A percentile compares a stretch with the other conserved stretches of the same genome.
Conservation (phyloP, 2,113 vertebrate genomes). For the Albula glossodonta region DNA sequence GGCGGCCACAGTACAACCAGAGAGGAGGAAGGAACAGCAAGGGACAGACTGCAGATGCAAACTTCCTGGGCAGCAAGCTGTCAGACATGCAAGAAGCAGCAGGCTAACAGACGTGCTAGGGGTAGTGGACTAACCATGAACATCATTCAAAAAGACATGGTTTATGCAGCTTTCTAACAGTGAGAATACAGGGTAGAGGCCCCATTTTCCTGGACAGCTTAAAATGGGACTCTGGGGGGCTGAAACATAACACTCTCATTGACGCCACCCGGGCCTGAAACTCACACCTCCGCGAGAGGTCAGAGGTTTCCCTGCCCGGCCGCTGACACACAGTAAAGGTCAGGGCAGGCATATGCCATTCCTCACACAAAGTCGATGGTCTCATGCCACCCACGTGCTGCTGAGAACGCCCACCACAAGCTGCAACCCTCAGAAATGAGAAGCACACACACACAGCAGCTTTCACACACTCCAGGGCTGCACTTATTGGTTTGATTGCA, state of each 20-base stretch:
- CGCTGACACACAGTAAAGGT: neutral
- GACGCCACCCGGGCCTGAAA: neutral
- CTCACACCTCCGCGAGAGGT: conserved; percentile 6
- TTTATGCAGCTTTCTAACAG: too few relatives aligned
- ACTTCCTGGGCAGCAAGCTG: too few relatives aligned
- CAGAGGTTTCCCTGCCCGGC: neutral
- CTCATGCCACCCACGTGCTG: neutral
- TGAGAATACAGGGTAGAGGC: too few relatives aligned
- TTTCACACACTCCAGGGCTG: neutral
- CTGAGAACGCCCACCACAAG: neutral
- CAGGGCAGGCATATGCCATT: neutral
- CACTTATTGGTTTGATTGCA: too few relatives aligned
- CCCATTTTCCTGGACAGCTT: too few relatives aligned
- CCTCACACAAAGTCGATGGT: neutral
- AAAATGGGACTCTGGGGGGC: neutral
- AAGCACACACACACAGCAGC: neutral
- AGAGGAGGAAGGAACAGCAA: too few relatives aligned
- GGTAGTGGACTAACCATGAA: too few relatives aligned
- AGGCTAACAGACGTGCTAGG: too few relatives aligned
- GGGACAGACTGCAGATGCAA: too few relatives aligned
- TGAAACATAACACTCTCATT: neutral
- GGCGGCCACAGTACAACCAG: too few relatives aligned
- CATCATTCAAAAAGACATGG: too few relatives aligned
- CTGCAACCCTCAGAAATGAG: neutral
- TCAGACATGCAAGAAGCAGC: too few relatives aligned